Conservation (phyloP, 2,113 vertebrate species). For the Smithornis capensis region DNA sequence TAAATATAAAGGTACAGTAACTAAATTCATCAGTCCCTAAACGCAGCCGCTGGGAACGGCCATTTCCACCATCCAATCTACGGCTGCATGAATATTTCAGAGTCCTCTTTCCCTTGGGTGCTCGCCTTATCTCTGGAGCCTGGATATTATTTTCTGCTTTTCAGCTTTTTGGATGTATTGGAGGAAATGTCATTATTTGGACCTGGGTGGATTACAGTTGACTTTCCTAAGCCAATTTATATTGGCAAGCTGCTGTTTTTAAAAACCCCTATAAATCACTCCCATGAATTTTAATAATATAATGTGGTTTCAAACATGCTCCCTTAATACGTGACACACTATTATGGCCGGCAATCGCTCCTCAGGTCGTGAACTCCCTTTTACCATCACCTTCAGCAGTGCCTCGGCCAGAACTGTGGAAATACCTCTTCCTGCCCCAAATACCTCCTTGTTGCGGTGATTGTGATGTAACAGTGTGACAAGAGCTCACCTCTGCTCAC, state of each 20-base stretch:
- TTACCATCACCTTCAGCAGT: neutral
- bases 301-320: constrained; percentile 34
- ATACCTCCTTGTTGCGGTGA: fast-evolving
- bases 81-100: constrained; percentile 62
- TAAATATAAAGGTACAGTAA: constrained; percentile 63
- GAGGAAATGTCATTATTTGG: constrained; percentile 68
- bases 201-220: constrained; percentile 61
- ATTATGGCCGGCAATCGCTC: neutral
- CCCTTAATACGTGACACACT: constrained; percentile 28
- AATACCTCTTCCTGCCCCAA: neutral
- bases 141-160: constrained; percentile 67
- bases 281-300: constrained; percentile 62
- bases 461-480: fast-evolving
- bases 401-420: neutral
- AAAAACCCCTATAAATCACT: constrained; percentile 62
- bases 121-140: constrained; percentile 59
- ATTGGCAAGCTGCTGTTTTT: constrained; percentile 65
- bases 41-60: constrained; percentile 28
- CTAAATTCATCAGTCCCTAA: constrained; percentile 67
- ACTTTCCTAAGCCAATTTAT: constrained; percentile 69
- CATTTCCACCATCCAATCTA: constrained; percentile 54
- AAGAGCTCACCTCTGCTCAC: neutral
- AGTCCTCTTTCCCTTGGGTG: constrained; percentile 18
- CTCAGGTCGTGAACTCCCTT: neutral
- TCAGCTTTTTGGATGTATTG: constrained; percentile 59